Base-by-base conservation (phyloP, 2,113 vertebrate species). In the Zingel zingel region DNA sequence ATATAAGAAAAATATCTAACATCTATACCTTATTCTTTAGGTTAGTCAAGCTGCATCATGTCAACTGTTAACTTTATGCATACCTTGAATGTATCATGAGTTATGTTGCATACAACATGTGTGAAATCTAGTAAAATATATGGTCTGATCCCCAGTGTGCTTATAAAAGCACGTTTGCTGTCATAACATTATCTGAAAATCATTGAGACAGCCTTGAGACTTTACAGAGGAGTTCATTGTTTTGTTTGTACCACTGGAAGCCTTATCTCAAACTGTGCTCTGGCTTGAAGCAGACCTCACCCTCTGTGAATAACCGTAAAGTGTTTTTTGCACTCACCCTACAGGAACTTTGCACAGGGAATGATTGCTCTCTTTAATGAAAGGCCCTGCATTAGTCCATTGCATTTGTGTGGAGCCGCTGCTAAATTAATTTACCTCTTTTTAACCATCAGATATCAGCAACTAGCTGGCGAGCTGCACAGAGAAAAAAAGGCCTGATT, bases 391-490 rank as follows among this genome's bases (percentile, higher is more conserved):
- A 54, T 59, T 47, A 77, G 43, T 43, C 64, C 36, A n/a, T 33
- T 56, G 75, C 39, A 8, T 51, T 61, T 56, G 67, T 73, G 59
- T 66, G 36, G 74, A 77, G 62, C 27, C 50, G 63, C 64, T 25
- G 53, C 65, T 81, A 85, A 90, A 93, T 93, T 84, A 87, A 92
- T 93, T 88, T 90, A 91, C 82, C 84, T 75, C 50, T 79, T 89
- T 43, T 88, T 90, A 93, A 88, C 89, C 90, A 92, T 93, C 90
- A 93, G 89, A 91, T 93, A 90, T 93, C 94, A 93, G 90, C 77
- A 86, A 89, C 79, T 88, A 86, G 87, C 89, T 88, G 67, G 75
- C 48, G 30, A 68, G 71, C 61, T 79, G 74, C 21, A 62, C 6
- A 14, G 27, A 75, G 25, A 72, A 62, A 72, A 61, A 47, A 61